Conservation (phyloP, 2,797 vertebrate genomes). For the Enteromius treurensis region DNA sequence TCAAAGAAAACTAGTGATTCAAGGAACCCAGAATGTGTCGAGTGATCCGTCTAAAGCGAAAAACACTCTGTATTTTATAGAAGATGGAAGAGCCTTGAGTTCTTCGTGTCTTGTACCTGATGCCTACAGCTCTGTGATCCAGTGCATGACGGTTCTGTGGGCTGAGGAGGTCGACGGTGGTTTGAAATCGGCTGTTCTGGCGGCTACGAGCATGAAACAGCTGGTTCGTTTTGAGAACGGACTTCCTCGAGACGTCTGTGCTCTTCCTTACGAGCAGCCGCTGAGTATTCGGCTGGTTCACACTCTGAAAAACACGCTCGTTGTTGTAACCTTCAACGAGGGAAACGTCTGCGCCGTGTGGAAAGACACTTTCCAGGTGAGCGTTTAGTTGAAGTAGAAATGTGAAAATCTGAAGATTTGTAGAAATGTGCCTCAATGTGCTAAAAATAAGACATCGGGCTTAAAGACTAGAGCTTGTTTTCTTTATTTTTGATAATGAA, state of each 20-base stretch:
- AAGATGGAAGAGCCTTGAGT: conserved; percentile 73
- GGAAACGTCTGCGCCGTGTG: conserved; percentile 82
- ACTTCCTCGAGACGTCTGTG: conserved; percentile 78
- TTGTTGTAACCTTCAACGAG: conserved; percentile 79
- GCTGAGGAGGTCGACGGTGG: conserved; percentile 63
- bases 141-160: conserved; percentile 75
- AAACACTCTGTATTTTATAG: conserved; percentile 75
- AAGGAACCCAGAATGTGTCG: conserved; percentile 73
- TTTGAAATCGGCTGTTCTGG: conserved; percentile 75
- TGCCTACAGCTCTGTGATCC: conserved; percentile 81
- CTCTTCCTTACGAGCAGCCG: conserved; percentile 84
- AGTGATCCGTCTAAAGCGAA: conserved; percentile 58
- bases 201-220: conserved; percentile 81
- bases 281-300: conserved; percentile 75
- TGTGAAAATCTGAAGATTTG: background rate
- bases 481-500: background rate
- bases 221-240: conserved; percentile 87
- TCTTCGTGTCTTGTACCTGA: conserved; percentile 80
- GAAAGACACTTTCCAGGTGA: conserved; percentile 87
- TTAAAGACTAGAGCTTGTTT: background rate
- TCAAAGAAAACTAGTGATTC: conserved; percentile 73
- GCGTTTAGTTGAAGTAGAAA: background rate
- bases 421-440: background rate
- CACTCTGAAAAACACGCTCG: conserved; percentile 75
- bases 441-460: background rate